Base-by-base conservation (phyloP, 2,113 vertebrate genomes). In the Paramormyrops kingsleyae region DNA sequence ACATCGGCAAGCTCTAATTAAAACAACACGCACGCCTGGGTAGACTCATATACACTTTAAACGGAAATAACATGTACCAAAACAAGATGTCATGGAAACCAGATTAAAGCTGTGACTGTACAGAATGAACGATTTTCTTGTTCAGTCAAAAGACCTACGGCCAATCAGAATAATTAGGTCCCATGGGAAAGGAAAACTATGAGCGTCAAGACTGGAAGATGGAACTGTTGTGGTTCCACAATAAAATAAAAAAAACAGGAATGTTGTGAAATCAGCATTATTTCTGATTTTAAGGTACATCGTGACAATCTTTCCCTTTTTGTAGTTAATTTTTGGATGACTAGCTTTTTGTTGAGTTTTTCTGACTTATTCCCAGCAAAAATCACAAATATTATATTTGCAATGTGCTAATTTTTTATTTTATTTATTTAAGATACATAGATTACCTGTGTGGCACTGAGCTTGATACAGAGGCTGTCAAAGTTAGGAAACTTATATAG, bases 141-240 rank as follows among this genome's bases (percentile, higher is more conserved):
- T 83, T 88, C 88, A 90, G 87, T 90, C 80, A 90, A 92, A 92
- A 92, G 89, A 93, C 92, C 94, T 92, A 91, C 92, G 88, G 93
- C 90, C 93, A 93, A 92, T 93, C 92, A 94, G 91, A 93, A 92
- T 95, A 95, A 95, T 96, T 95, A 93, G 93, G 84, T 94, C 94
- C 93, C 92, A 56, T 87, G 94, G 93, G 94, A 94, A 93, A 93
- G 92, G 90, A 89, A 92, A 92, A 92, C 9, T 27, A 87, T 90
- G 90, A 91, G 49, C 74, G 91, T 89, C 53, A 88, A 91, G 70
- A 88, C 91, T 90, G 85, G 90, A 93, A 91, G 90, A 91, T 93
- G 92, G 21, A 87, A 89, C 90, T 91, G 90, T 91, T 91, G 93
- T 83, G 39, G 83, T 89, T 88, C 89, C 88, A 89, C 88, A 87